A percentile compares a stretch with the other conserved stretches of the same genome.
These are phyloP conservation scores for Lysiphlebus fabarum DNA, from an alignment of 1,140 invertebrate genomes.

Conservation along the genomic window DNA sequence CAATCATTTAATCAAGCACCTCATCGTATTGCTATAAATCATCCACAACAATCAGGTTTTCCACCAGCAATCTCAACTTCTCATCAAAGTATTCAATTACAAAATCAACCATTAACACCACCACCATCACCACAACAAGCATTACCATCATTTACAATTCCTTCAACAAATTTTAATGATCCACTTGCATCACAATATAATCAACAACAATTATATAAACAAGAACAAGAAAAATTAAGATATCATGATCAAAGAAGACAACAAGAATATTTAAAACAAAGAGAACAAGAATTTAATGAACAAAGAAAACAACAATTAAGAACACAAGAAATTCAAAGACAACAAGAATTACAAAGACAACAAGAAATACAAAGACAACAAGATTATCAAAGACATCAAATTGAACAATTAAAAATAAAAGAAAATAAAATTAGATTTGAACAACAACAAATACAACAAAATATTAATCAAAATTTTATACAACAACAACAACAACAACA, in stretches of 20 bases:
- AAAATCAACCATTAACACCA: slow-evolving; percentile 31
- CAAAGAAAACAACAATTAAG: slow-evolving; percentile 39
- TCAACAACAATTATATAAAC: slow-evolving; percentile 16
- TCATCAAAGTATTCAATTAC: slow-evolving; percentile 41
- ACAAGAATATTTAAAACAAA: slow-evolving; percentile 43
- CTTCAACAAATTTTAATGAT: not conserved
- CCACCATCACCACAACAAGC: slow-evolving; percentile 14
- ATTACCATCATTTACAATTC: slow-evolving; percentile 15
- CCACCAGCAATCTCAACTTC: slow-evolving; percentile 37
- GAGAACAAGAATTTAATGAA: slow-evolving; percentile 43
- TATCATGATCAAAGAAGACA: slow-evolving; percentile 26
- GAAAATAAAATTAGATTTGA: slow-evolving; percentile 6
- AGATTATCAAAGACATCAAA: slow-evolving; percentile 33
- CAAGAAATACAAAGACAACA: slow-evolving; percentile 36
- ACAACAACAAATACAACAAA: slow-evolving; percentile 30
- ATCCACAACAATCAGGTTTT: slow-evolving; percentile 40
- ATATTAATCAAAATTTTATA: slow-evolving; percentile 23
- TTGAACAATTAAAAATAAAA: too few relatives aligned
- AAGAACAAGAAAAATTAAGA: slow-evolving; percentile 28
- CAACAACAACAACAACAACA: slow-evolving; percentile 31
- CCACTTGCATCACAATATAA: slow-evolving; percentile 14
- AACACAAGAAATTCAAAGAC: slow-evolving; percentile 34
- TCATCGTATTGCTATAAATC: slow-evolving; percentile 40
- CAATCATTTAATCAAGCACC: slow-evolving; percentile 33
- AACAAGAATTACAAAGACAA: slow-evolving; percentile 33